Conservation (phyloP, 2,797 vertebrate genomes). For the Sciaenops ocellatus region DNA sequence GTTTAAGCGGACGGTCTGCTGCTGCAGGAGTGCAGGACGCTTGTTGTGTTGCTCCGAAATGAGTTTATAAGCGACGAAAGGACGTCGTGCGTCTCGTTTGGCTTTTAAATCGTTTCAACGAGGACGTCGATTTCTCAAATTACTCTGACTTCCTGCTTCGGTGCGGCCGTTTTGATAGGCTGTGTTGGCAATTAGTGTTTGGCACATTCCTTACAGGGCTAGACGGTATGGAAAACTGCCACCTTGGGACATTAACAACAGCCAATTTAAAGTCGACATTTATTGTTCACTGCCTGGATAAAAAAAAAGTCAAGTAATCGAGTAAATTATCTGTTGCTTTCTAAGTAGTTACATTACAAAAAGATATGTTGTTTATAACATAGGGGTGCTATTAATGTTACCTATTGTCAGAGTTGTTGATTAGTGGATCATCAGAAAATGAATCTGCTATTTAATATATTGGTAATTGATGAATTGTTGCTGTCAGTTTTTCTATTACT, state of each 20-base stretch:
- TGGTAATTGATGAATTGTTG: background rate
- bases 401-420: background rate
- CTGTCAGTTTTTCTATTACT: background rate
- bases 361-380: slow-evolving; percentile 10
- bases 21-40: slow-evolving; percentile 42
- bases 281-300: background rate
- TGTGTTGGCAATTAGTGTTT: slow-evolving; percentile 78
- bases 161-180: slow-evolving; percentile 72
- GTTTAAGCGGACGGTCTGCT: slow-evolving; percentile 48
- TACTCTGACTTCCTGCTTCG: slow-evolving; percentile 75
- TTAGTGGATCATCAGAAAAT: background rate
- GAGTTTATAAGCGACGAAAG: slow-evolving; percentile 37
- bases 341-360: background rate
- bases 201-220: slow-evolving; percentile 68
- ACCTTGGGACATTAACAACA: slow-evolving; percentile 43
- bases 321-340: background rate
- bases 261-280: background rate
- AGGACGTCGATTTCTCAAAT: slow-evolving; percentile 68
- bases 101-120: slow-evolving; percentile 63
- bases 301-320: background rate
- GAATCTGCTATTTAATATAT: background rate
- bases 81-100: slow-evolving; percentile 63
- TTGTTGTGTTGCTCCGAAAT: slow-evolving; percentile 41
- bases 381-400: background rate
- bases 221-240: slow-evolving; percentile 50